Evolutionary conservation across 2,888 invertebrate genomes (phyloP).

Genomic region (Stramonita haemastoma): DNA sequence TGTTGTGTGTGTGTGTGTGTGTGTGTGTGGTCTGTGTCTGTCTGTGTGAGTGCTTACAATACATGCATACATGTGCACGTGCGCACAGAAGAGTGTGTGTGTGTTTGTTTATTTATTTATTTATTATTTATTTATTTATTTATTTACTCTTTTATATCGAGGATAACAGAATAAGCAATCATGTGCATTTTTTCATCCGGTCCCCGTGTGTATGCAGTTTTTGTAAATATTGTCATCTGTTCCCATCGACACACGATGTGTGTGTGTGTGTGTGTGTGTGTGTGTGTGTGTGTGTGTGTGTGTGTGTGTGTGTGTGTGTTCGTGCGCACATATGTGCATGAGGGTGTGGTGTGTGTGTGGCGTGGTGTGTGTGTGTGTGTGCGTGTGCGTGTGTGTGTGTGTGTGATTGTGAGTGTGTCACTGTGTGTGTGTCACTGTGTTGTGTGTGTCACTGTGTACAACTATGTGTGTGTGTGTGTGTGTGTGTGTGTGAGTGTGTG

Average conservation of each 20-base stretch:
- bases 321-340: background rate
- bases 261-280: too few relatives aligned
- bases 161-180: too few relatives aligned
- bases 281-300: background rate
- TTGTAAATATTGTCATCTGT: too few relatives aligned
- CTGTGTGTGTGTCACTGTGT: background rate
- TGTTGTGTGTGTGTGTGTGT: background rate
- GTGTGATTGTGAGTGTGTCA: conserved; percentile 32
- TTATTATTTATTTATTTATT: too few relatives aligned
- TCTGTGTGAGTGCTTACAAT: background rate
- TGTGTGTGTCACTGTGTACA: too few relatives aligned
- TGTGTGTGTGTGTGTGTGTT: conserved; percentile 5
- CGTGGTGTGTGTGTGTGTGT: background rate
- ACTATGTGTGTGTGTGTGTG: background rate
- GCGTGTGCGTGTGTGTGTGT: background rate
- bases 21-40: background rate
- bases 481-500: background rate
- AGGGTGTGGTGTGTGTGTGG: too few relatives aligned
- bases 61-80: background rate
- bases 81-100: too few relatives aligned
- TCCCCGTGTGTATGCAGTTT: too few relatives aligned
- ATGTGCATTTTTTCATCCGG: too few relatives aligned
- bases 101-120: too few relatives aligned
- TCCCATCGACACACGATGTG: too few relatives aligned
- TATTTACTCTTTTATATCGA: too few relatives aligned